These are phyloP conservation scores for Uloborus diversus DNA, from an alignment of 1,140 invertebrate genomes.

Conservation along the genomic window DNA sequence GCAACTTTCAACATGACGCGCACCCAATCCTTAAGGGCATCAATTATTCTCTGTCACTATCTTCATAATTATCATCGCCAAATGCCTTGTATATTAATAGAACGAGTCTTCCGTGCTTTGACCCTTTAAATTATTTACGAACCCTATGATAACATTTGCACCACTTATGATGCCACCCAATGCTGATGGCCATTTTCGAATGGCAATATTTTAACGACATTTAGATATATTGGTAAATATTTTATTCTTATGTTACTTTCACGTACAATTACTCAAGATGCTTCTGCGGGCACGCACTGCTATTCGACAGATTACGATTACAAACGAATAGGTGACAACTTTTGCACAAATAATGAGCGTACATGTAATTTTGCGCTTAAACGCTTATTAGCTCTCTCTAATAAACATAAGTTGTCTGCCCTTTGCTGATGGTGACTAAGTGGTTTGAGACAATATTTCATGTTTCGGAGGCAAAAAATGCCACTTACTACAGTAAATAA, in stretches of 20 bases:
- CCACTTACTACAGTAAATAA: too few species aligned
- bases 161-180: constrained; percentile 4
- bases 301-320: constrained; percentile 28
- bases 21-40: neutral
- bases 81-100: constrained; percentile 29
- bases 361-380: too few species aligned
- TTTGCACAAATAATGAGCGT: too few species aligned
- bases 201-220: neutral
- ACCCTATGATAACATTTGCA: neutral
- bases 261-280: too few species aligned
- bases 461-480: too few species aligned
- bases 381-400: too few species aligned
- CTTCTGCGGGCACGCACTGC: too few species aligned
- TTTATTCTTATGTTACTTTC: neutral
- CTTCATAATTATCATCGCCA: neutral
- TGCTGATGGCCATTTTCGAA: constrained; percentile 6
- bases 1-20: too few species aligned
- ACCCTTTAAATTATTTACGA: neutral
- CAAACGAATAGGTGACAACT: too few species aligned
- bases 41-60: neutral
- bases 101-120: neutral
- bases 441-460: too few species aligned
- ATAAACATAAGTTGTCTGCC: too few species aligned
- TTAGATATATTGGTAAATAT: neutral
- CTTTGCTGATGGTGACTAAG: too few species aligned